Evolutionary conservation across 92 coral and sea anemone species (phyloP), one percentile per base, ranked within the genome.

Genomic region (Anthopleura xanthogrammica): DNA sequence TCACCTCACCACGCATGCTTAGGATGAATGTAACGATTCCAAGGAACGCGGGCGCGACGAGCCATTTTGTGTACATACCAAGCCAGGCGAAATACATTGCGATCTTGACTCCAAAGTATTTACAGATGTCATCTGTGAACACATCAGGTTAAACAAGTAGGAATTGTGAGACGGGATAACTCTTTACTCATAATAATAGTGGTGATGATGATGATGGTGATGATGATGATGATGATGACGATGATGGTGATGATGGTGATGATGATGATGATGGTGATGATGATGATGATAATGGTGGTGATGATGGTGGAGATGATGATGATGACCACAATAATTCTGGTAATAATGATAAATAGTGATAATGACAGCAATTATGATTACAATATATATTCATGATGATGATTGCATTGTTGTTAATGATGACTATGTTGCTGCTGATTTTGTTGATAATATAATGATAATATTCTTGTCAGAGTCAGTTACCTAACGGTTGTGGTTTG

Each of bases 51-150:
- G 99, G 99, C 78, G 99, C 99, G 71, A 97, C 79, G 72, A 97
- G 83, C 99, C 99, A 97, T 82, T 97, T 97, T 78, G 99, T 97
- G 93, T 97, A 97, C 92, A 97, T 89, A 11, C 99, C 99, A 79
- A 97, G 90, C 99, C 99, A 97, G 52, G 97, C 99, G 81, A 97
- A 97, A 85, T 97, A 97, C 99, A 97, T 97, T 81, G 99, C 99
- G 86, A 97, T 97, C 86, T 97, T 97, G 48, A 94, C 98, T 43
- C 99, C 99, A 73, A 97, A 97, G 74, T 97, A 97, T 22, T 92
- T 91, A 68, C 98, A 92, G 72, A 97, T 97, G 85, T 97, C 99
- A 70, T 97, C 99, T 97, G 77, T 46, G 50, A 46, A 52, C 64
- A n/a, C 12, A 29, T 0, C 5, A 17, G n/a, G 78, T 41, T 10